phyloP scores from a whole-genome alignment of 2,797 vertebrate species.

The Dendrocincla fuliginosa region DNA sequence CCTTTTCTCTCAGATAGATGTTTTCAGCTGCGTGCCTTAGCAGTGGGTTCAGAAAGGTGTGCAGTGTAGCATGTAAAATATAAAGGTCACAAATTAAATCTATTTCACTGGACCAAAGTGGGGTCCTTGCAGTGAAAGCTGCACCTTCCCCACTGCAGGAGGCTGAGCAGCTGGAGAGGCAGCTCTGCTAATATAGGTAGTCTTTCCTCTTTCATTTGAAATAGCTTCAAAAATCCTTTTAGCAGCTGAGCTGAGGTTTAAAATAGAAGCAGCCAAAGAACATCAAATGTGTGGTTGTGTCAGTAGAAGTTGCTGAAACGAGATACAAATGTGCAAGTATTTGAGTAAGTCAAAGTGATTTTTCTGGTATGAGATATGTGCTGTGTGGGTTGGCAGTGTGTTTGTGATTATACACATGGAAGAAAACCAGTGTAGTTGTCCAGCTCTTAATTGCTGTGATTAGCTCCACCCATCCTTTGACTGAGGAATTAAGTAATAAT shows the following conservation, averaged over 20 bases:
- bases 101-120: not conserved
- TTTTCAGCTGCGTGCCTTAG: not conserved
- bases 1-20: not conserved
- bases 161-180: not conserved
- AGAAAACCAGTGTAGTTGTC: not conserved
- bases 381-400: not conserved
- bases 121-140: rapidly evolving
- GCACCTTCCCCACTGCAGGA: not conserved
- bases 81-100: not conserved
- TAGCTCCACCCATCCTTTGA: not conserved
- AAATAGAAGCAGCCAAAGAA: not conserved
- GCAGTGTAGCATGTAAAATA: not conserved
- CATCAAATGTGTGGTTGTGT: not conserved
- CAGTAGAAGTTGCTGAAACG: not conserved
- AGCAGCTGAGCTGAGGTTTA: not conserved
- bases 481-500: not conserved
- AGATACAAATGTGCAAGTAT: not conserved
- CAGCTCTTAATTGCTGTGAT: not conserved
- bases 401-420: not conserved
- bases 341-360: not conserved
- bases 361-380: not conserved
- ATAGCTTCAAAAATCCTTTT: not conserved
- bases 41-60: not conserved
- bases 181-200: not conserved
- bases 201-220: not conserved